Base-by-base conservation (phyloP, 2,797 vertebrate genomes). In the Enteromius afrohamiltoni region DNA sequence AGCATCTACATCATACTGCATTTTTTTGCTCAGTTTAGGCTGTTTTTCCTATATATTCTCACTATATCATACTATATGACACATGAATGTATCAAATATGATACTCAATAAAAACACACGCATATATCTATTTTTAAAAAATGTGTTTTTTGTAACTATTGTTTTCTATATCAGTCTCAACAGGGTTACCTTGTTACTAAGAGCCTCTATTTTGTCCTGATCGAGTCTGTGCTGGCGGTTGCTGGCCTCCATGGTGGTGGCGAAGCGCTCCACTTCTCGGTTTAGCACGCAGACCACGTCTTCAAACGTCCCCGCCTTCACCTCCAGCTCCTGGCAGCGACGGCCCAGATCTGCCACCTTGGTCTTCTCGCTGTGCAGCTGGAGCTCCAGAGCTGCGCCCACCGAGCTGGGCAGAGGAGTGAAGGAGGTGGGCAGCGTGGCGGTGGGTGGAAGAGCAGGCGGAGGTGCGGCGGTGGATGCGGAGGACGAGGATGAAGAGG, bases 261-360 rank as follows among this genome's bases (percentile, higher is more conserved):
- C 95, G 19, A 96, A 96, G 79, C 96, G 91, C 90, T 99, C 97
- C 92, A 95, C 93, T 91, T 99, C 98, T 6, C 97, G 95, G 90
- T 99, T 99, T 53, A 99, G 96, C 85, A 99, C 97, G 0, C 98
- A 98, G 21, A 99, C 96, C 0, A 99, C 98, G 92, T 98, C 98
- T 93, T 99, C 97, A 0, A 99, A 97, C 2, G 97, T 97, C 89
- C 93, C 91, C 0, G 96, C 95, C 90, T 98, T 98, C 85, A 95
- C 93, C 91, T 99, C 97, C 49, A 99, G 93, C 29, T 94, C 93
- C 85, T 96, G 95, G 53, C 96, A 97, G 42, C 95, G 93, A 5
- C 92, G 95, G 84, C 94, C 89, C 73, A 98, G 93, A 86, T 97
- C 96, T 0, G 91, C 86, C 7, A 95, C 91, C 83, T 92, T 95